phyloP scores from a whole-genome alignment of 2,113 vertebrate species.

The Tor tambroides region DNA sequence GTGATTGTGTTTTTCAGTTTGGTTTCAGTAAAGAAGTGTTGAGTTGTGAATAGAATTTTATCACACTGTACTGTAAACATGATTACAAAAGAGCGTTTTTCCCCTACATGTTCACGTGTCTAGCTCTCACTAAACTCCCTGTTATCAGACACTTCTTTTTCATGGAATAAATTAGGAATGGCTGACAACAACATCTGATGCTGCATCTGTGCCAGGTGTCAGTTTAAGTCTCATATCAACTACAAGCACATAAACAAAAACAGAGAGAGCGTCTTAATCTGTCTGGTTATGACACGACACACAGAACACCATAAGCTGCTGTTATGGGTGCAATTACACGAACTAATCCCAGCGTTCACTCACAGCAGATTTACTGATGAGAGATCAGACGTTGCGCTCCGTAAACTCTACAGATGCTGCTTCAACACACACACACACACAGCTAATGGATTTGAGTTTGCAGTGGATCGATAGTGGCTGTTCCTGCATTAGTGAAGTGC shows the following conservation, averaged over 20 bases:
- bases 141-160: background rate
- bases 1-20: background rate
- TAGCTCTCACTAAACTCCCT: too few species aligned
- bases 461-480: conserved; percentile 2
- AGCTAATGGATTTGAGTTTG: conserved; percentile 21
- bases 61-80: background rate
- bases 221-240: background rate
- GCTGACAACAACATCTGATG: background rate
- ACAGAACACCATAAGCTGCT: background rate
- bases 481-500: background rate
- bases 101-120: too few species aligned
- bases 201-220: background rate
- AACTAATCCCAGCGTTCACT: background rate
- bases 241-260: background rate
- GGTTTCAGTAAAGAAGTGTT: background rate
- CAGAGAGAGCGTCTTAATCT: background rate
- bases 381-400: background rate
- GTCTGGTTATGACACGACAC: background rate
- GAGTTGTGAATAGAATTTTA: background rate
- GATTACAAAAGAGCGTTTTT: background rate
- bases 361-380: conserved; percentile 14
- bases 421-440: background rate
- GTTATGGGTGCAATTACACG: conserved; percentile 8
- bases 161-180: background rate
- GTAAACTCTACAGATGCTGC: background rate